phyloP scores from a whole-genome alignment of 2,113 vertebrate species.

The Phrynosoma platyrhinos region DNA sequence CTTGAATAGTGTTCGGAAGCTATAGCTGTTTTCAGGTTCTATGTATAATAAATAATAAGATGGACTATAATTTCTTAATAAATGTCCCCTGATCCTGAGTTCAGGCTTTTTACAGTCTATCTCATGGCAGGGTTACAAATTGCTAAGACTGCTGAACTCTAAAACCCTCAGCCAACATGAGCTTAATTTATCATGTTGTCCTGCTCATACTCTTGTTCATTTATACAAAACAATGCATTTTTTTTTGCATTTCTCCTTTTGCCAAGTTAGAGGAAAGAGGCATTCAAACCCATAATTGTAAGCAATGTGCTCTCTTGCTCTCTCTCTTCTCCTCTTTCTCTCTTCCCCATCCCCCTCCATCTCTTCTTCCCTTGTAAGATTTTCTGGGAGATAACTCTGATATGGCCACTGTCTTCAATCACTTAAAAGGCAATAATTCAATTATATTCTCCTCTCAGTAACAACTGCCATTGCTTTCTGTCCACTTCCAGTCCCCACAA shows the following conservation, averaged over 20 bases:
- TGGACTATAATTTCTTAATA: background rate
- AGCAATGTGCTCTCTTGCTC: slow-evolving; percentile 64
- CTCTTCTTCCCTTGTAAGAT: slow-evolving; percentile 70
- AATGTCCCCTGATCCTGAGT: background rate
- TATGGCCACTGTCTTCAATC: slow-evolving; percentile 82
- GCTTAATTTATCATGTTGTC: slow-evolving; percentile 35
- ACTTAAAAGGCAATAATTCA: slow-evolving; percentile 83
- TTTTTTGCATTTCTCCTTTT: slow-evolving; percentile 60
- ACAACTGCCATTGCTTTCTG: slow-evolving; percentile 77
- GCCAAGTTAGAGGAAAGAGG: slow-evolving; percentile 54
- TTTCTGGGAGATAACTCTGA: slow-evolving; percentile 74
- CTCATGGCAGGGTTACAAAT: slow-evolving; percentile 15
- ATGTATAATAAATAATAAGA: background rate
- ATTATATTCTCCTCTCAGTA: slow-evolving; percentile 76
- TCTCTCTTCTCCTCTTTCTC: slow-evolving; percentile 37
- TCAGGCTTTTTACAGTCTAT: slow-evolving; percentile 15
- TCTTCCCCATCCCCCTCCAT: slow-evolving; percentile 37
- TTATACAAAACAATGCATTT: slow-evolving; percentile 42
- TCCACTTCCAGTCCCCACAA: slow-evolving; percentile 77
- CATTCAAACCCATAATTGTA: slow-evolving; percentile 60
- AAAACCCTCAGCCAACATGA: slow-evolving; percentile 9
- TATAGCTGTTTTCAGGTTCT: background rate
- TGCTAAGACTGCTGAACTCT: slow-evolving; percentile 8
- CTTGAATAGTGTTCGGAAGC: too few species aligned
- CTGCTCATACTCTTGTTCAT: background rate